Evolutionary conservation across 2,888 invertebrate species (phyloP).

Genomic region (Microdon myrmicae): DNA sequence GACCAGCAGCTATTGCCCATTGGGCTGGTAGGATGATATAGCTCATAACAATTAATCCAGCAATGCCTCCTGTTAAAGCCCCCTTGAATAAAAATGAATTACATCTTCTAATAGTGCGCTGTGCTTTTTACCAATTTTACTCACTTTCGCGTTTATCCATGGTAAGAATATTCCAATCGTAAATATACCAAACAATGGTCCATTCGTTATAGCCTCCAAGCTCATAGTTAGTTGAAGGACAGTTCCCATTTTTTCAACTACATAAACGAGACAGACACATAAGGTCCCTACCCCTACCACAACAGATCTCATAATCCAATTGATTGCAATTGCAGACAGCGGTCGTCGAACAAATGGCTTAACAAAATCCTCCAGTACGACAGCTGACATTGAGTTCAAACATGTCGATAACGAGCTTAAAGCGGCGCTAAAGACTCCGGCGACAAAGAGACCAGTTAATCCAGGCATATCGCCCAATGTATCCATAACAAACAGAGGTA

Average conservation of each 20-base stretch:
- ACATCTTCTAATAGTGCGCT: too few relatives aligned
- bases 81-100: too few relatives aligned
- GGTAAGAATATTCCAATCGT: conserved; percentile 77
- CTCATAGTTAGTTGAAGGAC: conserved; percentile 76
- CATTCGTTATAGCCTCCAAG: conserved; percentile 76
- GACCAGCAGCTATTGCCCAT: conserved; percentile 72
- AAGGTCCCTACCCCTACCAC: conserved; percentile 76
- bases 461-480: conserved; percentile 80
- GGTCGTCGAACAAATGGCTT: conserved; percentile 72
- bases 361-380: conserved; percentile 78
- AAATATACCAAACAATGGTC: conserved; percentile 75
- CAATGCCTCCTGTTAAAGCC: conserved; percentile 71
- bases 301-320: conserved; percentile 76
- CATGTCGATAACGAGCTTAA: conserved; percentile 83
- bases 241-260: conserved; percentile 82
- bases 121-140: too few relatives aligned
- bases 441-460: conserved; percentile 86
- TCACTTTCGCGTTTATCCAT: conserved; percentile 74
- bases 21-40: conserved; percentile 74
- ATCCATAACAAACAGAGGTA: conserved; percentile 89
- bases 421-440: conserved; percentile 91
- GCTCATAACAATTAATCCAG: conserved; percentile 70
- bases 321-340: conserved; percentile 69
- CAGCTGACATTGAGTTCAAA: conserved; percentile 81
- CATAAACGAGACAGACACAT: conserved; percentile 75